A percentile compares a stretch with the other conserved stretches of the same genome.
These are phyloP conservation scores for Bombus superbus DNA, from an alignment of 1,140 invertebrate genomes.

Conservation along the genomic window DNA sequence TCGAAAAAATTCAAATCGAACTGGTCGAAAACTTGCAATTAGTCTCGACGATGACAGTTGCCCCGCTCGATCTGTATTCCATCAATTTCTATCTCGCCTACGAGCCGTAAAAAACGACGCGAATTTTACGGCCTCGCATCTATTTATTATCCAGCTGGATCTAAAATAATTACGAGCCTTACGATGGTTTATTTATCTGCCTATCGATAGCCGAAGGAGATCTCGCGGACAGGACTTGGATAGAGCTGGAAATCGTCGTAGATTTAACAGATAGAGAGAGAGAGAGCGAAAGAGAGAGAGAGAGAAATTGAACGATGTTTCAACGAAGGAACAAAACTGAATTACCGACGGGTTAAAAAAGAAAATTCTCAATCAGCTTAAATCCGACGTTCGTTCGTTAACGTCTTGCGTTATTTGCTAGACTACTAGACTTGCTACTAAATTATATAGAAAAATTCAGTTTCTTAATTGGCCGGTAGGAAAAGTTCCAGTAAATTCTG, in stretches of 20 bases:
- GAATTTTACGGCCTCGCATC: neutral
- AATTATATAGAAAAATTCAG: too few relatives aligned
- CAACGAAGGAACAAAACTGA: neutral
- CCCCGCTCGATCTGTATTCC: neutral
- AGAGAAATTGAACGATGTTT: neutral
- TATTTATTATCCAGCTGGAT: neutral
- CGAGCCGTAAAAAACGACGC: neutral
- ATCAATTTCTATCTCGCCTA: neutral
- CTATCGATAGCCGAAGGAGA: neutral
- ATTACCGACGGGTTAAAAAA: neutral
- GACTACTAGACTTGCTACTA: too few relatives aligned
- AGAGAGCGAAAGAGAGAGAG: too few relatives aligned
- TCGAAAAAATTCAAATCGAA: neutral
- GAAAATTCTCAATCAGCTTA: neutral
- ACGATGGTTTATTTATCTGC: neutral
- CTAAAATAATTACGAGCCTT: neutral
- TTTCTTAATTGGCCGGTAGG: fast-evolving
- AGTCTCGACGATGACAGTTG: neutral
- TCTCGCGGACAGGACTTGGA: neutral
- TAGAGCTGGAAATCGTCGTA: neutral
- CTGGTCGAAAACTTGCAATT: too few relatives aligned
- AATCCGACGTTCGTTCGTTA: too few relatives aligned
- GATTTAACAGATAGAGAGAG: neutral
- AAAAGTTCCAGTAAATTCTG: too few relatives aligned
- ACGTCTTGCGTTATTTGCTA: neutral